Percentiles rank a stretch among this genome's conserved stretches.
phyloP scores from a whole-genome alignment of 2,113 vertebrate genomes.

The Podarcis cretensis region DNA sequence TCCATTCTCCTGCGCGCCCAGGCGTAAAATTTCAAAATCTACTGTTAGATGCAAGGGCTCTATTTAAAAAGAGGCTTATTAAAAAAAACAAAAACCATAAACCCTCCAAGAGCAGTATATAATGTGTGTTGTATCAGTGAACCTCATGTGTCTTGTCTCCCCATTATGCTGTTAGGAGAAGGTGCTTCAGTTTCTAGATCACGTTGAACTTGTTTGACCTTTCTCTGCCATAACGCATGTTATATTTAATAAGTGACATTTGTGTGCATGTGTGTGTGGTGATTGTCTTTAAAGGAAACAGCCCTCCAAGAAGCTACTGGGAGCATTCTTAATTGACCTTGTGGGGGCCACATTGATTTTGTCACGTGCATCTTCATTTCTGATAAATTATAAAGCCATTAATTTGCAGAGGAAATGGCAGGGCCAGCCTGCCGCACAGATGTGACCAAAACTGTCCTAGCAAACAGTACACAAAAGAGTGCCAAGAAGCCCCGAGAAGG shows the following conservation, averaged over 20 bases:
- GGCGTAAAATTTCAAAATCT: background rate
- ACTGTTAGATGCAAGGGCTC: background rate
- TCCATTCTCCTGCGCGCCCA: background rate
- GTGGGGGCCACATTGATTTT: constrained; percentile 94
- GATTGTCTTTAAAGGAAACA: constrained; percentile 71
- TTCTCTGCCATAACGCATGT: constrained; percentile 36
- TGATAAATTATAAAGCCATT: constrained; percentile 99
- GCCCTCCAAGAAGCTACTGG: constrained; percentile 79
- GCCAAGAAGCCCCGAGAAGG: constrained; percentile 81
- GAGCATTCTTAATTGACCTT: constrained; percentile 96
- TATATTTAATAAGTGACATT: constrained; percentile 51
- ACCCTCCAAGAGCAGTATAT: background rate
- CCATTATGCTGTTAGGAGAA: background rate
- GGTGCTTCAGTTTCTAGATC: constrained; percentile 49
- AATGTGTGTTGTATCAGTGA: background rate
- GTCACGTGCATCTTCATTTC: constrained; percentile 96
- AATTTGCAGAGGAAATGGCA: constrained; percentile 98
- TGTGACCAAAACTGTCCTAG: constrained; percentile 90
- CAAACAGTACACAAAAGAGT: constrained; percentile 84
- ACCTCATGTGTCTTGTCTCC: constrained; percentile 25
- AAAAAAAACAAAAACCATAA: background rate
- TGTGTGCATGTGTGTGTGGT: constrained; percentile 32
- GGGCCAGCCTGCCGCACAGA: constrained; percentile 92
- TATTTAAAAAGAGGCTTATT: background rate
- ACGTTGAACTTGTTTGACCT: constrained; percentile 54